Evolutionary conservation across 2,113 vertebrate species (phyloP).

Genomic region (Nyctibius bracteatus): DNA sequence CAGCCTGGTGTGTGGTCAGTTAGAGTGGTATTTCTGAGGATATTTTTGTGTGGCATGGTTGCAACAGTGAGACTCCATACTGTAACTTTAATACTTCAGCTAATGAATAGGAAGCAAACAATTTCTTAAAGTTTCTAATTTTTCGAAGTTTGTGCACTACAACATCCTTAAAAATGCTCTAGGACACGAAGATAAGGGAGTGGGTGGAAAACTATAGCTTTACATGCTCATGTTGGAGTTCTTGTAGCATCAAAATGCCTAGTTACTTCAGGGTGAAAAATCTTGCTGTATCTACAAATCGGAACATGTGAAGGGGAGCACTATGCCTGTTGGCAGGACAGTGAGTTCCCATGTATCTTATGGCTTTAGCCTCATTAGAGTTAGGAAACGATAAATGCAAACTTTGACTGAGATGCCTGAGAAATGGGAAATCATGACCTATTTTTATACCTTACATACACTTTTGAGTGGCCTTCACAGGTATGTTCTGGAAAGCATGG

Average conservation of each 20-base stretch:
- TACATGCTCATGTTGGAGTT: not conserved
- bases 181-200: not conserved
- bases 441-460: not conserved
- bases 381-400: not conserved
- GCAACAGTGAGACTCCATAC: not conserved
- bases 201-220: not conserved
- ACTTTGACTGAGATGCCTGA: not conserved
- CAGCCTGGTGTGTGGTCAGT: not conserved
- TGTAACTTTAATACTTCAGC: not conserved
- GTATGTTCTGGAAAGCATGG: not conserved
- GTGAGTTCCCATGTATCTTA: not conserved
- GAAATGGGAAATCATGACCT: not conserved
- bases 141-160: not conserved
- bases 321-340: not conserved
- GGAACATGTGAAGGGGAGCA: not conserved
- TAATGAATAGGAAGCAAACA: not conserved
- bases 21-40: not conserved
- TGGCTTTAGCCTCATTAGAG: not conserved
- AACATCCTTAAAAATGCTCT: not conserved
- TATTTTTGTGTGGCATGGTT: not conserved
- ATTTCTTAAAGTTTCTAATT: not conserved
- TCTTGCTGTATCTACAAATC: not conserved
- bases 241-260: not conserved
- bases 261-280: not conserved
- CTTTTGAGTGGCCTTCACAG: not conserved